Evolutionary conservation across 1,140 invertebrate genomes (phyloP).

Genomic region (Apocrypta bakeri): DNA sequence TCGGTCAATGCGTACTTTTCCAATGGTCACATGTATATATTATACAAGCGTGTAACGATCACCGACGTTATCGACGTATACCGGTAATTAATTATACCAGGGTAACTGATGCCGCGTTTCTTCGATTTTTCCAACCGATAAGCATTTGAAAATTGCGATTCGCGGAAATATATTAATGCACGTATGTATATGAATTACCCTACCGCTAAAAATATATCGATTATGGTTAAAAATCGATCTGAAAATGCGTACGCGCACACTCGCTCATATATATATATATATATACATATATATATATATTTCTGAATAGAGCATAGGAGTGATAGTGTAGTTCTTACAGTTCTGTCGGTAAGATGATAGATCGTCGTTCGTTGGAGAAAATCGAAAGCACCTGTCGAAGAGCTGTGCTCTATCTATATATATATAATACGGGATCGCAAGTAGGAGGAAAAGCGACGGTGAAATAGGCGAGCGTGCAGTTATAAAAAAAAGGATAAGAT

Average conservation of each 20-base stretch:
- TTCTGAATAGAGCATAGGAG: neutral
- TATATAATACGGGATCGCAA: neutral
- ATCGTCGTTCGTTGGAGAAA: constrained; percentile 34
- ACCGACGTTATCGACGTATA: no score
- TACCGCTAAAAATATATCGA: no score
- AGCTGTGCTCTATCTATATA: neutral
- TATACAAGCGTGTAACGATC: no score
- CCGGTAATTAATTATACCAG: neutral
- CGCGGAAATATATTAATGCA: no score
- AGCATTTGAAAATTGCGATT: neutral
- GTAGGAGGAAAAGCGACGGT: constrained; percentile 37
- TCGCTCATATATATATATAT: no score
- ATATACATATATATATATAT: no score
- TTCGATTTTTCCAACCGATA: neutral
- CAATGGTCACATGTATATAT: no score
- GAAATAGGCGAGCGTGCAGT: neutral
- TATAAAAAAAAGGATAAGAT: constrained; percentile 4
- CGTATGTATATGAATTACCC: no score
- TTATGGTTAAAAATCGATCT: no score
- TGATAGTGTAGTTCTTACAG: neutral
- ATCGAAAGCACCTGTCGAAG: constrained; percentile 50
- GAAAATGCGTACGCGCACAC: no score
- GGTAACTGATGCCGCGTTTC: neutral
- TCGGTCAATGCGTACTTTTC: neutral
- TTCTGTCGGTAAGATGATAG: constrained; percentile 35